phyloP scores from a whole-genome alignment of 2,888 invertebrate species.

The Frankliniella intonsa region DNA sequence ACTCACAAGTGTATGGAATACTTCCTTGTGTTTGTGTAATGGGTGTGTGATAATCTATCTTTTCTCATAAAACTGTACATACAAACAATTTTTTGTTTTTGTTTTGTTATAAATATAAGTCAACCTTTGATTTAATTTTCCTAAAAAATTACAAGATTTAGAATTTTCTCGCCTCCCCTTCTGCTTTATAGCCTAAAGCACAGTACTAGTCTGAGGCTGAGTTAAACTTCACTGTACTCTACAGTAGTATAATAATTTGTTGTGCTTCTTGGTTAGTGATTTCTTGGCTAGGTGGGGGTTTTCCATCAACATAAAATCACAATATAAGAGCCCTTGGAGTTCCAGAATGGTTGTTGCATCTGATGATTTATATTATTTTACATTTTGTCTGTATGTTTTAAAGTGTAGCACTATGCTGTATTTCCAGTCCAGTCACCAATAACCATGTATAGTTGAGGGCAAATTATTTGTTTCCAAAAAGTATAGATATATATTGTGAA shows the following conservation, averaged over 20 bases:
- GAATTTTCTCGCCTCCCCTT: not conserved
- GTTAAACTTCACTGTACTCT: not conserved
- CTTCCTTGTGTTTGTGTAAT: not conserved
- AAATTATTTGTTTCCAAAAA: not conserved
- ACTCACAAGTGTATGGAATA: not conserved
- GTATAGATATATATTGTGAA: not conserved
- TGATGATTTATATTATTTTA: constrained; percentile 1
- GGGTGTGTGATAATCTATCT: constrained; percentile 12
- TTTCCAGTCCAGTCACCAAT: not conserved
- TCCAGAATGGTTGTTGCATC: constrained; percentile 8
- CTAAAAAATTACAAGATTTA: not conserved
- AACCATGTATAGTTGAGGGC: not conserved
- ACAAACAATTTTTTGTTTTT: not conserved
- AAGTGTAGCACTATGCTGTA: not conserved
- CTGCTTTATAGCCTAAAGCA: not conserved
- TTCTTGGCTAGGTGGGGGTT: constrained; percentile 12
- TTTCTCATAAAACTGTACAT: not conserved
- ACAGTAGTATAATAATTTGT: not conserved
- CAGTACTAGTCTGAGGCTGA: constrained; percentile 7
- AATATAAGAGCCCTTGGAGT: not conserved
- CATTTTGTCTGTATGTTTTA: not conserved
- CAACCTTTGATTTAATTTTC: not conserved
- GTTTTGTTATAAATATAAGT: not conserved
- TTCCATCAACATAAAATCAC: not conserved
- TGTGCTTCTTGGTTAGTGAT: not conserved